Base-by-base conservation (phyloP, 2,797 vertebrate genomes). In the Vultur gryphus region DNA sequence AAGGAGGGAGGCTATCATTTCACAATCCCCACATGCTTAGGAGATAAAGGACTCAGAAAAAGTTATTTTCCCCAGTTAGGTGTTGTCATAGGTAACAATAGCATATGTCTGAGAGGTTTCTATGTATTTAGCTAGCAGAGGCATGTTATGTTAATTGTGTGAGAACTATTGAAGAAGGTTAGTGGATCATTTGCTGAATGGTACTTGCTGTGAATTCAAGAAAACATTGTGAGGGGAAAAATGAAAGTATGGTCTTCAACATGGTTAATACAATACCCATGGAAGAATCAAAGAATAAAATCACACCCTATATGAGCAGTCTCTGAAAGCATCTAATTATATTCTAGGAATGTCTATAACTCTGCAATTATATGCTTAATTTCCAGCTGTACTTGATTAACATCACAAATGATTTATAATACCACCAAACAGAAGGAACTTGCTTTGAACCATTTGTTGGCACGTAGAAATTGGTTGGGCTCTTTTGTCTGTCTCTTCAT, bases 311-410 rank as follows among this genome's bases (percentile, higher is more conserved):
- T 48, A 20, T 4, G 18, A 91, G 62, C 65, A 29, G 28, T 55
- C 26, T 67, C 46, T 95, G 79, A 78, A 95, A 88, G 78, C 37
- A 58, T 39, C 71, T 94, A 75, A 93, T 96, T 96, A 84, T 69
- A 91, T 76, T 52, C 79, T 52, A 37, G 69, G 43, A 71, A 54
- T 78, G 69, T 75, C 90, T 90, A 3, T 90, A 87, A 48, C 81
- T 86, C 87, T 85, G 65, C 93, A 96, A 93, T 96, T 93, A 92
- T 14, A 72, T 84, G 75, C 76, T 76, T 81, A 72, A 95, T 91
- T 96, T 94, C 87, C 92, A 96, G 90, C 84, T 96, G 87, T 89
- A 87, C 39, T 92, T 87, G 51, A 93, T 94, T 91, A 96, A 69
- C 58, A 75, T 80, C 43, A 86, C 39, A 75, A 87, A 84, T 58